Evolutionary conservation across 2,888 invertebrate genomes (phyloP).

Genomic region (Sarcophaga rosellei): DNA sequence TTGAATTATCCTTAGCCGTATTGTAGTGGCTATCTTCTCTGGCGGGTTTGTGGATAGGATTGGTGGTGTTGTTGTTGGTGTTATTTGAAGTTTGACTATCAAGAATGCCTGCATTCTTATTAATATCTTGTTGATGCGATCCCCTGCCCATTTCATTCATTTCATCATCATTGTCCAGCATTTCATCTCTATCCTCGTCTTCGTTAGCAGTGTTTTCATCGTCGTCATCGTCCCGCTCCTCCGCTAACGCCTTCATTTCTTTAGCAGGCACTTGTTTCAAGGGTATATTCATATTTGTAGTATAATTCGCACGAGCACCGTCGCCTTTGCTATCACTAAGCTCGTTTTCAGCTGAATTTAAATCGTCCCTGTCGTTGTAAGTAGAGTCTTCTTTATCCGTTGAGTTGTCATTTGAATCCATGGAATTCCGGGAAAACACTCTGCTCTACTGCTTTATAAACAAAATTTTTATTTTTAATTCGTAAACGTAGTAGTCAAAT

Average conservation of each 20-base stretch:
- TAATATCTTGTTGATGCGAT: not conserved
- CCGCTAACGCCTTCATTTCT: not conserved
- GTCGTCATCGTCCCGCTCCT: not conserved
- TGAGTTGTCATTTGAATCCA: conserved; percentile 55
- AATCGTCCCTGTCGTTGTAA: conserved; percentile 1
- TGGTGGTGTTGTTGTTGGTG: conserved; percentile 9
- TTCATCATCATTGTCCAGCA: conserved; percentile 29
- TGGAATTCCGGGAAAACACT: not conserved
- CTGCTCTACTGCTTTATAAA: not conserved
- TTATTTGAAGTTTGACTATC: conserved; percentile 12
- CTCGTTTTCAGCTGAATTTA: conserved; percentile 10
- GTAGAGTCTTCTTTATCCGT: conserved; percentile 35
- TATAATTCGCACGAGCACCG: not conserved
- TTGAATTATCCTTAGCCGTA: conserved; percentile 17
- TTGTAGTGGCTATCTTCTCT: conserved; percentile 12
- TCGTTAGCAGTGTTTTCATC: not conserved
- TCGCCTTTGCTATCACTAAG: not conserved
- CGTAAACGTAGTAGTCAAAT: not conserved
- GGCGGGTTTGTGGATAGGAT: not conserved
- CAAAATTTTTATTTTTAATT: not conserved
- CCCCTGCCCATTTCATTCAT: conserved; percentile 13
- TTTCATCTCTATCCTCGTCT: not conserved
- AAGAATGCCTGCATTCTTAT: conserved; percentile 58
- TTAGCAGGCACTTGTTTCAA: conserved; percentile 56
- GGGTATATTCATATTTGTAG: conserved; percentile 32